Evolutionary conservation across 2,888 invertebrate genomes (phyloP).

Genomic region (Charanyca ferruginea): DNA sequence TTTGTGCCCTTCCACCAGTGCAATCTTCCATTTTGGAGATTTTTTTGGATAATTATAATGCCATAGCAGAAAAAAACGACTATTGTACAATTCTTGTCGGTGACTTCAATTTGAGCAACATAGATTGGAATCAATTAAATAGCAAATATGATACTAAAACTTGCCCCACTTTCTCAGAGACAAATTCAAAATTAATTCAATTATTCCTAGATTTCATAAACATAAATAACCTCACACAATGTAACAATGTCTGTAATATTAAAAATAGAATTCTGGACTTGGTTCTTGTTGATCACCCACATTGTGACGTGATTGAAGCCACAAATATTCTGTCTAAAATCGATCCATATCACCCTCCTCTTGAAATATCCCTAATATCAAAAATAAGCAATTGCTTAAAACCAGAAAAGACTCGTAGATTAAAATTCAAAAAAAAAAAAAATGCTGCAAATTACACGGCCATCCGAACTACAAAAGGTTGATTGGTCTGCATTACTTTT

Average conservation of each 20-base stretch:
- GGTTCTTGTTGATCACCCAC: conserved; percentile 4
- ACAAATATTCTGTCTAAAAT: conserved; percentile 5
- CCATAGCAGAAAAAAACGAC: conserved; percentile 8
- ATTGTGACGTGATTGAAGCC: conserved; percentile 11
- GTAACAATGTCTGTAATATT: conserved; percentile 13
- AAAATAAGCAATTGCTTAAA: conserved; percentile 2
- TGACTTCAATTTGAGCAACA: conserved; percentile 19
- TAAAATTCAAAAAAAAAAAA: conserved; percentile 19
- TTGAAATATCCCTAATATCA: conserved; percentile 11
- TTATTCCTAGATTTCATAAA: conserved; percentile 5
- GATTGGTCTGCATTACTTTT: too few species aligned
- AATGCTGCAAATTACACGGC: conserved; percentile 2
- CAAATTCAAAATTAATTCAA: conserved; percentile 5
- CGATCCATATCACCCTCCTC: conserved; percentile 5
- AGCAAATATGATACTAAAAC: not conserved
- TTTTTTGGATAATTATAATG: conserved; percentile 12
- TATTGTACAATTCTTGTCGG: conserved; percentile 10
- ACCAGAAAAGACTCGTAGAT: conserved; percentile 1
- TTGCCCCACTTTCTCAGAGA: not conserved
- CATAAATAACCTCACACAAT: conserved; percentile 1
- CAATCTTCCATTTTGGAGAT: conserved; percentile 2
- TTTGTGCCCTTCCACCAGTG: conserved; percentile 17
- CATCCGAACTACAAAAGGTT: conserved; percentile 4
- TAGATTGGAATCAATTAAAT: conserved; percentile 1
- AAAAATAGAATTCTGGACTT: conserved; percentile 20